Evolutionary conservation across 1,140 invertebrate species (phyloP), one percentile per base, ranked within the genome.

Genomic region (Cydia amplana): DNA sequence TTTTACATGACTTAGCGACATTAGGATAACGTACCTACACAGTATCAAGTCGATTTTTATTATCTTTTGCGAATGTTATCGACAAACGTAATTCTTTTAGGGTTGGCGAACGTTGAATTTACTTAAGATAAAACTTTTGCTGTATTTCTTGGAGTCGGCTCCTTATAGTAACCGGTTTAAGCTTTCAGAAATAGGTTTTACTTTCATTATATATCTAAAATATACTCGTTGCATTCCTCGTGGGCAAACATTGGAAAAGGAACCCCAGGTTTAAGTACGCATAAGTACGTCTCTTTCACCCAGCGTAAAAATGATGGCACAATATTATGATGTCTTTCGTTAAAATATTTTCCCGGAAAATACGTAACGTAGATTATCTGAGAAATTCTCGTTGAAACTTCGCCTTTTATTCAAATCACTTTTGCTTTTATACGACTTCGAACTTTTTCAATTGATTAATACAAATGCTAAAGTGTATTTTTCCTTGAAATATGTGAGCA

Each of bases 21-120:
- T 85, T 84, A 87, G 80, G 78, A 75, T 43, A 80, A 83, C 73
- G 80, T 84, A 84, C 73, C 79, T 84, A 84, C 83, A 84, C 79
- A 84, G 77, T 72, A 36, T 75, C 63, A 74, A 77, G 83, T 83
- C 81, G 80, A 85, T 86, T 88, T 87, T 70, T 70, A 70, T 70
- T 70, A 70, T 20, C 32, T 40, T 20, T 70, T 36, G 32, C 36
- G 65, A 70, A 70, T 70, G 32, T 36, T 70, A 70, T 70, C 65
- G 32, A 67, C 20, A 4, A 36, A 18, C 1, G 32, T 40, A 36
- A 14, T 43, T 43, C 18, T 12, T 10, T 18, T 70, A 70, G 65
- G 65, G 36, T 40, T 70, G 65, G 28, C 32, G 65, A 20, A 20
- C n/a, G 32, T 40, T 18, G 65, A 4, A 18, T 70, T 70, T 40